phyloP scores from a whole-genome alignment of 2,888 invertebrate genomes.

The Hoplodrina blanda region DNA sequence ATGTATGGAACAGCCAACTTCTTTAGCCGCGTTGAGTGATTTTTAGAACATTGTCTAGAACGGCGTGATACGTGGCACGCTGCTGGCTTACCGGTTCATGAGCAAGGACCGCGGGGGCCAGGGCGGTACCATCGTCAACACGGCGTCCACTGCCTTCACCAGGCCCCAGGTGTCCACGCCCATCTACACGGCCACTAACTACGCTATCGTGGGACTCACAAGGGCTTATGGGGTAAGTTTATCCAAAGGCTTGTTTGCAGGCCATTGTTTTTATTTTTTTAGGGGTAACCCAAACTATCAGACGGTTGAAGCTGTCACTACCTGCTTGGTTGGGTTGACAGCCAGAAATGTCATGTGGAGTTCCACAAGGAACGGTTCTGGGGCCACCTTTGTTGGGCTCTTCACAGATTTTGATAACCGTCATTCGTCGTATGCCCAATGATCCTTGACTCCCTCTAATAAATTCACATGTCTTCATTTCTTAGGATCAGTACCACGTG shows the following conservation, averaged over 20 bases:
- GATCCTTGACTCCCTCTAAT: too few relatives aligned
- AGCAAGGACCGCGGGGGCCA: slow-evolving; percentile 94
- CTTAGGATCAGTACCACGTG: slow-evolving; percentile 93
- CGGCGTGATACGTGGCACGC: slow-evolving; percentile 94
- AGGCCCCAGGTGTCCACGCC: slow-evolving; percentile 93
- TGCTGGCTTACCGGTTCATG: slow-evolving; percentile 94
- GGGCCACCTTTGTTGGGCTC: background rate
- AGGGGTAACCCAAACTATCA: too few relatives aligned
- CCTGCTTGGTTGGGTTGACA: too few relatives aligned
- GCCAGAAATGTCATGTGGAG: background rate
- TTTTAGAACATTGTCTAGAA: slow-evolving; percentile 90
- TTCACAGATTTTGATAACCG: too few relatives aligned
- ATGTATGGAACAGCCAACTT: too few relatives aligned
- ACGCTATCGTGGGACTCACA: slow-evolving; percentile 93
- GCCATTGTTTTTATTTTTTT: background rate
- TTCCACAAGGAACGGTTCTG: slow-evolving; percentile 7
- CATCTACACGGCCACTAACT: slow-evolving; percentile 94
- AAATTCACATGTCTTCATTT: background rate
- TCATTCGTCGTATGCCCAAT: too few relatives aligned
- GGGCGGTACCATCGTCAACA: slow-evolving; percentile 94
- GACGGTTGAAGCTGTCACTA: too few relatives aligned
- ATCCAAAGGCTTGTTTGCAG: background rate
- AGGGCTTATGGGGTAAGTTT: slow-evolving; percentile 93
- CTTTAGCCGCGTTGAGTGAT: too few relatives aligned
- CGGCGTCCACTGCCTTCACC: slow-evolving; percentile 93